Conservation (phyloP, 2,888 invertebrate genomes). For the Rhabditoides inermis region DNA sequence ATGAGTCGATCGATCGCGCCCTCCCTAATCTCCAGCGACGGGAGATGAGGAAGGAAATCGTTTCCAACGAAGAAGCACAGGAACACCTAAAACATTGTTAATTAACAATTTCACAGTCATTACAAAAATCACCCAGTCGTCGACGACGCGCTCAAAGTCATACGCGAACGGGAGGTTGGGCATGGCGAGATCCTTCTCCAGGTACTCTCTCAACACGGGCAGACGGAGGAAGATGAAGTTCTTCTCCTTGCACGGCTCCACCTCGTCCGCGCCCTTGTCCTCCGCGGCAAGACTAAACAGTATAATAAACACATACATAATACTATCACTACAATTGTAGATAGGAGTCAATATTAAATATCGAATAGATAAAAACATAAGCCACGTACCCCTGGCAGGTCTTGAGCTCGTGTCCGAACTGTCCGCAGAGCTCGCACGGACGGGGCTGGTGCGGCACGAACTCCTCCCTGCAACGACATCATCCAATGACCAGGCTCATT, state of each 20-base stretch:
- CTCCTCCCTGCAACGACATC: conserved; percentile 66
- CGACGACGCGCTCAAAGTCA: conserved; percentile 85
- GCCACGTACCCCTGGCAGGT: conserved; percentile 37
- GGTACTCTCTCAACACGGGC: conserved; percentile 76
- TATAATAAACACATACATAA: background rate
- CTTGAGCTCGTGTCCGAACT: conserved; percentile 57
- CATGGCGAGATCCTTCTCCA: conserved; percentile 80
- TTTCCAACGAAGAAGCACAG: conserved; percentile 97
- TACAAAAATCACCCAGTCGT: conserved; percentile 74
- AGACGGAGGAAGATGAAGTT: conserved; percentile 67
- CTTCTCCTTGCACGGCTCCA: conserved; percentile 43
- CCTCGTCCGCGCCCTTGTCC: conserved; percentile 36
- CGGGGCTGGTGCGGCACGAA: conserved; percentile 91
- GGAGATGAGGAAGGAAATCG: conserved; percentile 94
- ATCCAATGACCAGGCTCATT: background rate
- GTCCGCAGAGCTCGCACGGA: conserved; percentile 88
- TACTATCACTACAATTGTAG: too few species aligned
- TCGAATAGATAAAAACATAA: background rate
- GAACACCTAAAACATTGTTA: conserved; percentile 60
- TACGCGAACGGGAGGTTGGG: conserved; percentile 83
- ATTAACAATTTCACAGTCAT: background rate
- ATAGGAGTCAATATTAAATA: too few species aligned
- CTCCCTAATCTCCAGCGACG: conserved; percentile 80
- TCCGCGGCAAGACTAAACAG: conserved; percentile 19
- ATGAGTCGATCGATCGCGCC: conserved; percentile 80